Conservation (phyloP, 2,888 invertebrate genomes). For the Agriopis marginaria region DNA sequence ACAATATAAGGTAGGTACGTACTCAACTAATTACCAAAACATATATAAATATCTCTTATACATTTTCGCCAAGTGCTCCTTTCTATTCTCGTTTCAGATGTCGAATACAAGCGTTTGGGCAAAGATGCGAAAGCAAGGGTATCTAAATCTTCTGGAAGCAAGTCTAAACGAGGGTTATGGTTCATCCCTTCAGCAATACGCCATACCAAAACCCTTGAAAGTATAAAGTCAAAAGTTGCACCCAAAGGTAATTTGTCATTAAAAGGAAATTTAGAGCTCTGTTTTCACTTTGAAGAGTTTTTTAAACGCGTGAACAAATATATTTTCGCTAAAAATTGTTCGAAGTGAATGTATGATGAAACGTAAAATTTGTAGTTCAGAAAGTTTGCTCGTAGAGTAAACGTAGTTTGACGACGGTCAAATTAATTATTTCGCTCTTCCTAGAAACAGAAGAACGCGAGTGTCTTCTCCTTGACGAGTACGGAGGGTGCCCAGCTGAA, state of each 20-base stretch:
- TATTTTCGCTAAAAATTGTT: too few relatives aligned
- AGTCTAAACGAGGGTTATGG: slow-evolving; percentile 79
- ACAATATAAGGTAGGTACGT: too few relatives aligned
- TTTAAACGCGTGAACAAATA: too few relatives aligned
- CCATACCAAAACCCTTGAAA: slow-evolving; percentile 81
- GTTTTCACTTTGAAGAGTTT: too few relatives aligned
- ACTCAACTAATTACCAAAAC: slow-evolving; percentile 7
- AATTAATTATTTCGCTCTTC: too few relatives aligned
- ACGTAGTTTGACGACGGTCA: too few relatives aligned
- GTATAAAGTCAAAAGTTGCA: slow-evolving; percentile 79
- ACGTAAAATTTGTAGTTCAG: too few relatives aligned
- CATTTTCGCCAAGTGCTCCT: background rate
- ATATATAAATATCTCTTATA: background rate
- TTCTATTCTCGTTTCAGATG: slow-evolving; percentile 57
- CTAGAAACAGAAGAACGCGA: slow-evolving; percentile 85
- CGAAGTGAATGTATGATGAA: too few relatives aligned
- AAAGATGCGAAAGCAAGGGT: slow-evolving; percentile 64
- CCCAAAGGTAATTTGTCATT: slow-evolving; percentile 63
- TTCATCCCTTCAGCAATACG: slow-evolving; percentile 82
- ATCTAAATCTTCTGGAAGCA: slow-evolving; percentile 64
- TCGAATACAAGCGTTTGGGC: slow-evolving; percentile 81
- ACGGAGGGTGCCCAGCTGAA: slow-evolving; percentile 74
- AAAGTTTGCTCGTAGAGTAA: too few relatives aligned
- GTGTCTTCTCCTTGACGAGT: slow-evolving; percentile 86
- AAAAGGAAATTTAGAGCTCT: too few relatives aligned